These are phyloP conservation scores for Holothuria scabra DNA, from an alignment of 53 echinoderm and acorn worm genomes.

Conservation along the genomic window DNA sequence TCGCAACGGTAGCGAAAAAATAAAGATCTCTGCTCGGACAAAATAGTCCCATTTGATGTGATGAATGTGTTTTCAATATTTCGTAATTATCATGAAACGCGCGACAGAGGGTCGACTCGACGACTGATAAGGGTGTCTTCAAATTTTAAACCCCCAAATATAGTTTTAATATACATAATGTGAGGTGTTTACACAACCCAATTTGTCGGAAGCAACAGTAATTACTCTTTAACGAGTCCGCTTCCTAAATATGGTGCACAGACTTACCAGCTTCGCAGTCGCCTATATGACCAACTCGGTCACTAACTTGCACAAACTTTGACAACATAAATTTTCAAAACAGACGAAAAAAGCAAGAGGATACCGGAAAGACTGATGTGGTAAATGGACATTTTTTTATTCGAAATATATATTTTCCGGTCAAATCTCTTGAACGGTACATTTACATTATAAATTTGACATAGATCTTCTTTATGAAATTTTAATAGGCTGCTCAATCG, in stretches of 20 bases:
- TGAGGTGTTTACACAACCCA: constrained; percentile 35
- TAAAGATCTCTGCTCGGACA: no score
- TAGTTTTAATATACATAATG: constrained; percentile 34
- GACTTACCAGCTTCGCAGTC: no score
- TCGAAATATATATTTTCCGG: no score
- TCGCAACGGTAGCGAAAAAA: not conserved
- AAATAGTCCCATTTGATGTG: not conserved
- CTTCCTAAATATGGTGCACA: not conserved
- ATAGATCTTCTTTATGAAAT: not conserved
- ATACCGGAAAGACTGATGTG: no score
- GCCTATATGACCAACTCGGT: no score
- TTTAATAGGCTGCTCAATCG: constrained; percentile 18
- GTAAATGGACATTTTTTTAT: no score
- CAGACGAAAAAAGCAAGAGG: not conserved
- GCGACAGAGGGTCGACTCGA: constrained; percentile 19
- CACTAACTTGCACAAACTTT: no score
- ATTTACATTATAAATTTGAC: no score
- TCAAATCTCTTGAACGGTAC: no score
- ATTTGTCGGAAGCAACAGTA: constrained; percentile 8
- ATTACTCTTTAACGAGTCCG: constrained; percentile 38
- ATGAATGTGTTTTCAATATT: constrained; percentile 1
- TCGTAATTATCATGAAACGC: constrained; percentile 14
- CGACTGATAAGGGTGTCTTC: constrained; percentile 30
- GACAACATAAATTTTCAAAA: constrained; percentile 11
- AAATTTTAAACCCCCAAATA: constrained; percentile 43